Base-by-base conservation (phyloP, 2,797 vertebrate species). In the Denticeps clupeoides region DNA sequence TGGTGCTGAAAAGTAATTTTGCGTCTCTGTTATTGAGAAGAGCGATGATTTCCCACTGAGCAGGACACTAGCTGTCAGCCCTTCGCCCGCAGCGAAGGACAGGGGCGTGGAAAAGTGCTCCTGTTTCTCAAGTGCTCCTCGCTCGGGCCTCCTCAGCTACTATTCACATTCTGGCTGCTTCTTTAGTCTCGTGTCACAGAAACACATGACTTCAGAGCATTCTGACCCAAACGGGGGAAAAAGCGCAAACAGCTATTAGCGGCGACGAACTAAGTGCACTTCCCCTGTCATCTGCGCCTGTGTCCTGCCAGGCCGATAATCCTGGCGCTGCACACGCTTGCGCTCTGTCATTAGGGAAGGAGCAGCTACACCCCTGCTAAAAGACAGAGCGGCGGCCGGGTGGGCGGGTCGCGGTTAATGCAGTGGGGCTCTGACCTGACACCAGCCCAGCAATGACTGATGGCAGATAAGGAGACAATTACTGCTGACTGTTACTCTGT, bases 281-380 rank as follows among this genome's bases (percentile, higher is more conserved):
- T 57, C 13, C 49, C 68, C 67, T 74, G 71, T 67, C 71, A 71
- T 73, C 71, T 69, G 71, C 80, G 75, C 78, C 73, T 78, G 65
- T 70, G 60, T 68, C 61, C 69, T 73, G 77, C 77, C 75, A 76
- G 64, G 67, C 66, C 61, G 64, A 70, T 77, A 75, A 79, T 77
- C 73, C 77, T 71, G 72, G 69, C 73, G 73, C 74, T 78, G 40
- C 27, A 42, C 24, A 47, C 41, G 49, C 13, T 51, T 49, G 31
- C 8, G 2, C 18, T 10, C 47, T 55, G 47, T 55, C 42, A 54
- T 55, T 51, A 55, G 43, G 26, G 44, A 25, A 45, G 33, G 45
- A 52, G 27, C 18, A 40, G 24, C 33, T 27, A 23, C 41, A 45
- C 5, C 41, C 2, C 7, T 32, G 12, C 41, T 18, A 50, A 33